phyloP scores from a whole-genome alignment of 2,797 vertebrate genomes.

The Xerus rutilus region DNA sequence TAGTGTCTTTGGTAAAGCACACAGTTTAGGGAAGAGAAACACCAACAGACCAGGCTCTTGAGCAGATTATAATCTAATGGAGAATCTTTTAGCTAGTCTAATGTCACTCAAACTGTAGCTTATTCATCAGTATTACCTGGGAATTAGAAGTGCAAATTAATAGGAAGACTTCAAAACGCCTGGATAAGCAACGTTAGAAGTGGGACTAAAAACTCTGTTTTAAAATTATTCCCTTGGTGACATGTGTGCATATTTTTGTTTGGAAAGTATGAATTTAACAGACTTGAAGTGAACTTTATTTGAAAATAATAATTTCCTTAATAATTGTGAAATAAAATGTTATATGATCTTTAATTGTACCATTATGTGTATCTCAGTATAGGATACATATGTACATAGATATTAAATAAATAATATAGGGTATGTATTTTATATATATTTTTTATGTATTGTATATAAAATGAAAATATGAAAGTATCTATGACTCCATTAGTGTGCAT shows the following conservation, averaged over 20 bases:
- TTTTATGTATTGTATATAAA: not conserved
- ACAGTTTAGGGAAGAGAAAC: not conserved
- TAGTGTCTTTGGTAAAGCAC: not conserved
- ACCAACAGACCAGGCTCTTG: not conserved
- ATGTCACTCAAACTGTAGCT: not conserved
- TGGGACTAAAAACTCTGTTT: not conserved
- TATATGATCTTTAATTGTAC: not conserved
- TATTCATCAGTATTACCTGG: not conserved
- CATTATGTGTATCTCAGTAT: not conserved
- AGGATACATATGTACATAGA: not conserved
- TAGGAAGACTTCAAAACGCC: not conserved
- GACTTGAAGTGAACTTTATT: not conserved
- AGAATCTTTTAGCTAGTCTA: not conserved
- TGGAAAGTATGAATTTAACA: not conserved
- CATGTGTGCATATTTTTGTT: not conserved
- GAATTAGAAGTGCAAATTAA: not conserved
- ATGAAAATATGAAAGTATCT: not conserved
- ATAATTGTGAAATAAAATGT: conserved; percentile 12
- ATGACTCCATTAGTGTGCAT: not conserved
- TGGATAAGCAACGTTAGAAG: not conserved
- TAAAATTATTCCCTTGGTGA: not conserved
- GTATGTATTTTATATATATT: not conserved
- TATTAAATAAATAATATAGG: not conserved
- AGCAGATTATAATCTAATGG: not conserved
- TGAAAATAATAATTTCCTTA: not conserved